Conservation (phyloP, 2,113 vertebrate species). For the Thermophis baileyi region DNA sequence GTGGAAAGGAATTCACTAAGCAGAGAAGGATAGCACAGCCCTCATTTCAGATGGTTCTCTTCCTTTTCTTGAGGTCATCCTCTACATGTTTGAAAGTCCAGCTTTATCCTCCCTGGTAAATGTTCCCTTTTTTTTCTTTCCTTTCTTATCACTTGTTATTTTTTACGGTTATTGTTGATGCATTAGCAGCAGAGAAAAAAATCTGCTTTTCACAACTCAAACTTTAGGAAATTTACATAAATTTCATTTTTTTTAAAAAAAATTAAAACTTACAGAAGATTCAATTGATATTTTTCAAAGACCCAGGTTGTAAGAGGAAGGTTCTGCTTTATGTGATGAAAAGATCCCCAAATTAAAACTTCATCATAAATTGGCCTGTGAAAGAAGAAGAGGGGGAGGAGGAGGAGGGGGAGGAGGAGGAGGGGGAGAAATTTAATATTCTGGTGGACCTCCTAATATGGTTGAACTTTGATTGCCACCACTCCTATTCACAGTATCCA, state of each 20-base stretch:
- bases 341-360: not conserved
- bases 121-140: not conserved
- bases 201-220: not conserved
- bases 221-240: not conserved
- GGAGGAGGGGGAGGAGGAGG: not conserved
- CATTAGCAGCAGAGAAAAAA: not conserved
- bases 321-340: not conserved
- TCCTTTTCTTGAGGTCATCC: not conserved
- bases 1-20: not conserved
- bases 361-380: not conserved
- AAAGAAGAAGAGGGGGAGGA: too few species aligned
- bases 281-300: not conserved
- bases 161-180: not conserved
- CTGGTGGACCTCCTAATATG: not conserved
- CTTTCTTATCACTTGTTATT: not conserved
- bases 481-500: not conserved
- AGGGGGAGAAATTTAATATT: not conserved
- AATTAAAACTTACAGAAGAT: not conserved
- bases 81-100: not conserved
- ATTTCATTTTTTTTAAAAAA: not conserved
- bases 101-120: not conserved
- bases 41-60: not conserved
- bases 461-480: not conserved
- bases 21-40: not conserved
- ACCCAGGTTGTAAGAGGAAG: not conserved